phyloP scores from a whole-genome alignment of 2,113 vertebrate genomes.

The Tragelaphus scriptus region DNA sequence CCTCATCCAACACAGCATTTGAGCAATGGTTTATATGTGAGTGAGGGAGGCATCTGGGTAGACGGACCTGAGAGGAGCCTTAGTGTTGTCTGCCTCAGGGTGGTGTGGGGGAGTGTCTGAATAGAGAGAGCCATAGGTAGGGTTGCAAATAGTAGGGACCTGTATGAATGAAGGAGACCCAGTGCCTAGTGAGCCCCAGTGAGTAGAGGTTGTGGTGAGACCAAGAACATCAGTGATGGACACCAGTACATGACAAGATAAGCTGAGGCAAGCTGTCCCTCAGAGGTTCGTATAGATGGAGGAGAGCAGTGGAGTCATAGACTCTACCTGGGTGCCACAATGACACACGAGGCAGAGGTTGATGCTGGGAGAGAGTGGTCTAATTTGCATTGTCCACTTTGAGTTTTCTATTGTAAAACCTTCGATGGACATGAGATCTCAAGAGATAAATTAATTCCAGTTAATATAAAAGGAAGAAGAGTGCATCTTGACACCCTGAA shows the following conservation, averaged over 20 bases:
- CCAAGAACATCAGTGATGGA: not conserved
- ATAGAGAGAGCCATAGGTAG: not conserved
- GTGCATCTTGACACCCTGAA: not conserved
- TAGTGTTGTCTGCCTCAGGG: not conserved
- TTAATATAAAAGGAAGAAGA: not conserved
- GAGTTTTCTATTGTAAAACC: not conserved
- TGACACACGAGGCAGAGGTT: not conserved
- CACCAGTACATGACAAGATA: not conserved
- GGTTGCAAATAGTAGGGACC: not conserved
- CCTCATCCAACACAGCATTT: not conserved
- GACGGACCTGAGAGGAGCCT: not conserved
- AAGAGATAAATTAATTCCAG: not conserved
- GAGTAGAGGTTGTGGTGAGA: not conserved
- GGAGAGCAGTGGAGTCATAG: too few species aligned
- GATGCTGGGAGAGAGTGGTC: not conserved
- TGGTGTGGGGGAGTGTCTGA: not conserved
- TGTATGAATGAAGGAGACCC: not conserved
- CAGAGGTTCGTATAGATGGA: not conserved
- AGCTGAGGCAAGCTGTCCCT: not conserved
- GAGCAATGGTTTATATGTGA: not conserved
- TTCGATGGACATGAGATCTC: not conserved
- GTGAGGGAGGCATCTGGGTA: not conserved
- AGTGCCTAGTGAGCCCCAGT: not conserved
- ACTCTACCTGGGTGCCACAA: not conserved
- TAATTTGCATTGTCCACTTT: not conserved